Conservation (phyloP, 2,888 invertebrate genomes). For the Scaptomyza reducta region DNA sequence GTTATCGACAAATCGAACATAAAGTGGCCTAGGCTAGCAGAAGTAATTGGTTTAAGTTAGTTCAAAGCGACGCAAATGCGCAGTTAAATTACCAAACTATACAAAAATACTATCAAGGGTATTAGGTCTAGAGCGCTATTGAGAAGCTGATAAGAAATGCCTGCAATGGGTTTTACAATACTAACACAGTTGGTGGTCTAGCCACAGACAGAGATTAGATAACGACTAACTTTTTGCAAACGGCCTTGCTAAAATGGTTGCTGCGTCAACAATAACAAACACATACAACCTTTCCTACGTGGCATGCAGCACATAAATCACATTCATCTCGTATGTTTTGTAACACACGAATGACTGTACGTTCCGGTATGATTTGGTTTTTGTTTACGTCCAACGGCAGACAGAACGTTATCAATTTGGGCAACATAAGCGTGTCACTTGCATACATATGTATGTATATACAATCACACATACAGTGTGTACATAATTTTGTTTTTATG, state of each 20-base stretch:
- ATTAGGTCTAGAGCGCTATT: slow-evolving; percentile 35
- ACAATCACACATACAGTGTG: background rate
- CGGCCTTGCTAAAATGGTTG: slow-evolving; percentile 47
- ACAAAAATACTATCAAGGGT: slow-evolving; percentile 42
- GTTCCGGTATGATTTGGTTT: slow-evolving; percentile 29
- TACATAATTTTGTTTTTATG: slow-evolving; percentile 4
- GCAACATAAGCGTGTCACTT: slow-evolving; percentile 49
- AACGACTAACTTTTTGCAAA: slow-evolving; percentile 5
- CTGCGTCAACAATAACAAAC: slow-evolving; percentile 1
- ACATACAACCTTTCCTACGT: slow-evolving; percentile 28
- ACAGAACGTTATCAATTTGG: slow-evolving; percentile 44
- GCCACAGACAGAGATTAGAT: slow-evolving; percentile 57
- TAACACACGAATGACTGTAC: slow-evolving; percentile 3
- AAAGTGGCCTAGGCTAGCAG: slow-evolving; percentile 13
- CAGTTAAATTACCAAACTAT: slow-evolving; percentile 16
- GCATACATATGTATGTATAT: background rate
- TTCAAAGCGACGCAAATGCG: slow-evolving; percentile 48
- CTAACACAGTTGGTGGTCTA: slow-evolving; percentile 54
- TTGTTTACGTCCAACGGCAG: slow-evolving; percentile 21
- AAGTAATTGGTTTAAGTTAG: slow-evolving; percentile 55
- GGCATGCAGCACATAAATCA: slow-evolving; percentile 17
- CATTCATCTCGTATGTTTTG: slow-evolving; percentile 5
- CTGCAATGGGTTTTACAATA: slow-evolving; percentile 25
- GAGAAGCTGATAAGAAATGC: slow-evolving; percentile 40
- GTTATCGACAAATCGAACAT: too few relatives aligned